Evolutionary conservation across 2,888 invertebrate species (phyloP), one percentile per base, ranked within the genome.

Genomic region (Cecidostiba fungosa): DNA sequence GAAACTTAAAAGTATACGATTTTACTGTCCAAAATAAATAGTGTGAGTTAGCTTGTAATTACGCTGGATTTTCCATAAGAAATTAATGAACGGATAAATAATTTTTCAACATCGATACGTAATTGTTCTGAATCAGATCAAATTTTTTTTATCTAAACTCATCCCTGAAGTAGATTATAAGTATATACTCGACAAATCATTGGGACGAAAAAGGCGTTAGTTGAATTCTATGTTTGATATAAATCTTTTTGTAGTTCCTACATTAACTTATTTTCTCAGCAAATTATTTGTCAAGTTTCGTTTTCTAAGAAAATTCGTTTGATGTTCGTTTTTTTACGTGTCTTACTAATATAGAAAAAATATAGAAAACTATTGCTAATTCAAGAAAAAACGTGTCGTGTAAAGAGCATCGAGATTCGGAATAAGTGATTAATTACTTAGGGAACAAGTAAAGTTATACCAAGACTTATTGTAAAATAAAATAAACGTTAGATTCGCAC

Each of bases 391-490:
- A 77, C 26, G 6, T 66, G 12, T 59, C n/a, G 66, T 29, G 26
- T 66, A 66, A n/a, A 14, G 62, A 14, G 43, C 43, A 77, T 66
- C 19, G 80, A 62, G 14, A 81, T 82, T 69, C 26, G 66, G 23
- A 43, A 74, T 26, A 26, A n/a, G 43, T 73, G 43, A 76, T 81
- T 36, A 69, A 59, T 82, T 47, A 69, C 62, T 62, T 79, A 84
- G 84, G 78, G 79, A 84, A 62, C 79, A 74, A 84, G 5, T 26
- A 47, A 79, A 62, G 66, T 72, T 72, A 54, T 79, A 79, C 12
- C 50, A 77, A 80, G 81, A 85, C 81, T 79, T 76, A 84, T 59
- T 69, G 62, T 74, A 84, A 79, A 72, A 50, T 72, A 70, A 83
- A 78, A 10, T 32, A 39, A 54, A 39, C n/a, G 16, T 47, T 66